Evolutionary conservation across 2,888 invertebrate species (phyloP).

Genomic region (Eupithecia vulgata): DNA sequence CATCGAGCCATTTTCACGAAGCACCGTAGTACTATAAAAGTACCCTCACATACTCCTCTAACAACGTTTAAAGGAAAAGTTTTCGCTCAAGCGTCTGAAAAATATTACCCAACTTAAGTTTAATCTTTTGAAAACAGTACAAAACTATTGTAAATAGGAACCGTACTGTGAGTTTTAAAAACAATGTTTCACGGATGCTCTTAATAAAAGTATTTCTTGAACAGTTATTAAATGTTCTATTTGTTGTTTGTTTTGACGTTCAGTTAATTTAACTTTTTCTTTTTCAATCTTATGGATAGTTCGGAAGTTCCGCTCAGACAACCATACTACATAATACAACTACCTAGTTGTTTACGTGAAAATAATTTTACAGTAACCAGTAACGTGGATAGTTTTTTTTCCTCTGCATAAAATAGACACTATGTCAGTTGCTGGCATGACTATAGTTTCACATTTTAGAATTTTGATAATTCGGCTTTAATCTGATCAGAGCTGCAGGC

Average conservation of each 20-base stretch:
- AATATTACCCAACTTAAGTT: conserved; percentile 79
- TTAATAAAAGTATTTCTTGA: conserved; percentile 29
- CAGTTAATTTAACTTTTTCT: background rate
- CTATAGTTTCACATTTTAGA: too few species aligned
- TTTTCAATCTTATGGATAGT: background rate
- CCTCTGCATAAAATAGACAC: background rate
- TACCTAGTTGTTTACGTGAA: background rate
- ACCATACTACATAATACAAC: too few species aligned
- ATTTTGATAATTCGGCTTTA: too few species aligned
- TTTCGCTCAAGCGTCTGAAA: conserved; percentile 72
- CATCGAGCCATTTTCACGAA: conserved; percentile 20
- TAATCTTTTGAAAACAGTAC: conserved; percentile 75
- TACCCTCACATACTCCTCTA: conserved; percentile 26
- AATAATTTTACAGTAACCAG: background rate
- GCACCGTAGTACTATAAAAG: conserved; percentile 17
- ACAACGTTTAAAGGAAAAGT: conserved; percentile 49
- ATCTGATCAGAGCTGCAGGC: too few species aligned
- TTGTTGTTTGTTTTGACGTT: conserved; percentile 15
- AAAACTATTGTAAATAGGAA: conserved; percentile 74
- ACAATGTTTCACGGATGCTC: conserved; percentile 48
- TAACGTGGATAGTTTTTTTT: background rate
- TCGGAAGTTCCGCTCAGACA: background rate
- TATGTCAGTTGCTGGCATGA: too few species aligned
- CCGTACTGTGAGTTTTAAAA: conserved; percentile 52
- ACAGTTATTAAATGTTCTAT: conserved; percentile 28